Evolutionary conservation across 2,113 vertebrate species (phyloP).

Genomic region (Hemicordylus capensis): DNA sequence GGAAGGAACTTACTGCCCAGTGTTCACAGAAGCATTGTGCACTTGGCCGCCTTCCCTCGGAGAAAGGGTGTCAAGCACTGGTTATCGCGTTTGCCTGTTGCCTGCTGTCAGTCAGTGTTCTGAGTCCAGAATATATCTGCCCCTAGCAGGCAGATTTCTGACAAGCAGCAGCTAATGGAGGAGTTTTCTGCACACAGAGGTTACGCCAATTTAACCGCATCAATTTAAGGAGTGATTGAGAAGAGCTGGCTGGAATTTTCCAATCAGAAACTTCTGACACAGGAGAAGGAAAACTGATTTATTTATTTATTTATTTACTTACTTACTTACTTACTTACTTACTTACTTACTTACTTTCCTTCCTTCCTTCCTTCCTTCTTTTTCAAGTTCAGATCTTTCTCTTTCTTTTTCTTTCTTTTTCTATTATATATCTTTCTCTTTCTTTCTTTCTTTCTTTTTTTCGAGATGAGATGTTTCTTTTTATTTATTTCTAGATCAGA

Average conservation of each 20-base stretch:
- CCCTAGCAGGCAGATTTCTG: slow-evolving; percentile 2
- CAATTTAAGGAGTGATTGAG: neutral
- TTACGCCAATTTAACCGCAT: slow-evolving; percentile 9
- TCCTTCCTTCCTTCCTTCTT: neutral
- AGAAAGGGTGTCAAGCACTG: neutral
- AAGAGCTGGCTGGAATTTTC: neutral
- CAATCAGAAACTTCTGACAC: neutral
- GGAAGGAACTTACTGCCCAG: neutral
- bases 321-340: neutral
- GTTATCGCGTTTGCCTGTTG: neutral
- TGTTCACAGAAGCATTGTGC: neutral
- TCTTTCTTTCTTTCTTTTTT: no score
- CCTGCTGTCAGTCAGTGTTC: neutral
- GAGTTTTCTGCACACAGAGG: neutral
- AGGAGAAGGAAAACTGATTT: neutral
- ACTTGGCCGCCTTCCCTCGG: neutral
- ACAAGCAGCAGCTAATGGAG: neutral
- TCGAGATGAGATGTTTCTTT: neutral
- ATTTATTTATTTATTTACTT: neutral
- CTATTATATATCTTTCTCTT: no score
- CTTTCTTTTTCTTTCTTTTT: neutral
- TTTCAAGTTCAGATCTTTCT: no score
- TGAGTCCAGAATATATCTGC: neutral
- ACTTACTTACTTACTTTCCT: neutral
- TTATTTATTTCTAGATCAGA: neutral